Conservation (phyloP, 2,888 invertebrate species). For the Orchestes rusci region DNA sequence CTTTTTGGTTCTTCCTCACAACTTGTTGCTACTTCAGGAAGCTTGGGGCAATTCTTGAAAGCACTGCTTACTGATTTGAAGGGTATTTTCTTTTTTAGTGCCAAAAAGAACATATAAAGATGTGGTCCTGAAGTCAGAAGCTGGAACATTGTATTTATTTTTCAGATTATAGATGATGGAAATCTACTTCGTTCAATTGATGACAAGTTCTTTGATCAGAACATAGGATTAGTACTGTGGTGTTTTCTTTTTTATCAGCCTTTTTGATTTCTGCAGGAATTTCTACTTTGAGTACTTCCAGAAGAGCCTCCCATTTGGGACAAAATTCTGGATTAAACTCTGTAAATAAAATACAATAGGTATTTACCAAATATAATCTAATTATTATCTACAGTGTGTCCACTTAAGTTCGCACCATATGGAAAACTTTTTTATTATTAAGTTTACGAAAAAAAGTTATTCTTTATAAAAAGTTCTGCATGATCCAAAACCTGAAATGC, state of each 20-base stretch:
- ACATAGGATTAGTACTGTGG: constrained; percentile 76
- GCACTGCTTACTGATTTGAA: constrained; percentile 52
- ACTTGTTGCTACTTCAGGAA: constrained; percentile 35
- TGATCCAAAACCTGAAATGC: too few species aligned
- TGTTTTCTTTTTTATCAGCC: constrained; percentile 46
- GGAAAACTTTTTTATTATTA: too few species aligned
- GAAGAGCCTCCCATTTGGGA: constrained; percentile 84
- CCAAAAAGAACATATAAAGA: constrained; percentile 56
- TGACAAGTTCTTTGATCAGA: constrained; percentile 75
- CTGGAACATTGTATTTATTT: too few species aligned
- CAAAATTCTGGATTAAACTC: constrained; percentile 76
- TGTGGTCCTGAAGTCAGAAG: constrained; percentile 58
- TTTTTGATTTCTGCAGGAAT: constrained; percentile 65
- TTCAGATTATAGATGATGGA: too few species aligned
- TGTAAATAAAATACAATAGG: constrained; percentile 38
- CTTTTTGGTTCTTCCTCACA: constrained; percentile 23
- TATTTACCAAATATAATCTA: too few species aligned
- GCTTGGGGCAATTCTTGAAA: constrained; percentile 36
- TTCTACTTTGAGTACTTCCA: constrained; percentile 72
- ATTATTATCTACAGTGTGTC: too few species aligned
- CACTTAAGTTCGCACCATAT: too few species aligned
- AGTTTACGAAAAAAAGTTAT: too few species aligned
- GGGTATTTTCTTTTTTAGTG: constrained; percentile 52
- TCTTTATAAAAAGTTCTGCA: too few species aligned
- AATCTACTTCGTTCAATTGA: constrained; percentile 59